Evolutionary conservation across 2,888 invertebrate genomes (phyloP), one percentile per base, ranked within the genome.

Genomic region (Apamea epomidion): DNA sequence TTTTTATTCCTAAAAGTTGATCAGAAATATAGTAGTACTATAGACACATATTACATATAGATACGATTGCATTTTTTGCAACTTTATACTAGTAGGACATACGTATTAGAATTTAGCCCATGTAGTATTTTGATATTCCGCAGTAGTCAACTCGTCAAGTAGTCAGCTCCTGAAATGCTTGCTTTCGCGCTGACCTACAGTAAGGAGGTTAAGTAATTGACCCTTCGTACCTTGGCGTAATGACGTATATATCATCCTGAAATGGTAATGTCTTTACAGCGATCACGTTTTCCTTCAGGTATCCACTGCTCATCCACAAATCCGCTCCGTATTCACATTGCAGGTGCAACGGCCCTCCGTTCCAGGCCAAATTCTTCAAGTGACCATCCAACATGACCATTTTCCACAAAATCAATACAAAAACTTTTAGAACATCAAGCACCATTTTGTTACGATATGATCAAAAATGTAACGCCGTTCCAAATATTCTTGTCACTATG

Each of bases 261-360:
- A 94, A 96, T 67, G 97, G 95, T 81, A 98, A 97, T 7, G 96
- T 96, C 86, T 98, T 97, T 25, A 97, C 98, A 3, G 97, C 97
- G 67, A 98, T 97, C 16, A 97, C 95, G 92, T 98, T 98, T 87
- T 97, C 97, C 76, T 96, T 95, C 3, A 97, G 93, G 91, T 97
- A 97, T 0, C 97, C 97, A 74, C 96, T 96, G 4, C 93, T 93
- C 69, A 95, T 95, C 93, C 97, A 97, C 65, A 97, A 94, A 62
- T 96, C 96, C 72, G 95, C 94, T 21, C 97, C 97, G 76, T 96
- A 93, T 25, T 95, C 95, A 86, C 97, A 97, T 10, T 97, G 95
- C 91, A 96, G 94, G 80, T 96, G 93, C 73, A 96, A 85, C 0
- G 95, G 94, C 5, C 94, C 97, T 3, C 96, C 96, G 69, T 93